Conservation (phyloP, 2,113 vertebrate genomes). For the Microcebus murinus region DNA sequence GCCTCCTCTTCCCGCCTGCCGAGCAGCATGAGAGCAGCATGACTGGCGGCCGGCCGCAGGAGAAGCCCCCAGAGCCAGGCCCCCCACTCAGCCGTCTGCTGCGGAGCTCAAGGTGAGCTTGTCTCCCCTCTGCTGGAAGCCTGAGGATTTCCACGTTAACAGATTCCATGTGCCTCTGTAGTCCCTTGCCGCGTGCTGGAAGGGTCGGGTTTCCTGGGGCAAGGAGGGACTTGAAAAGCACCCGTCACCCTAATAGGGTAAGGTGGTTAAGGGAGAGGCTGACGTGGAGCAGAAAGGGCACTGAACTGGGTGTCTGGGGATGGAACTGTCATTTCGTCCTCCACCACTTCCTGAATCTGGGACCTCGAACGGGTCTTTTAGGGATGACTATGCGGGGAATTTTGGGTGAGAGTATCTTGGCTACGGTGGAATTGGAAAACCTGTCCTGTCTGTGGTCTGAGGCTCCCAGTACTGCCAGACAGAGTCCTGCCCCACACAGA, state of each 20-base stretch:
- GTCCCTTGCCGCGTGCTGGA: not conserved
- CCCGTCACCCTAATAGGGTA: not conserved
- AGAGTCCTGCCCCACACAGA: not conserved
- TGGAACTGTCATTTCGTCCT: not conserved
- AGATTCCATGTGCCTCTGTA: not conserved
- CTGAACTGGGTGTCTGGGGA: not conserved
- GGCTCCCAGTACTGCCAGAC: not conserved
- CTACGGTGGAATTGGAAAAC: not conserved
- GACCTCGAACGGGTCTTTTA: not conserved
- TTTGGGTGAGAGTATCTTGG: not conserved
- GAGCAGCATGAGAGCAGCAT: conserved; percentile 80
- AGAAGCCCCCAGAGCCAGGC: conserved; percentile 74
- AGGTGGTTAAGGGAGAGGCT: not conserved
- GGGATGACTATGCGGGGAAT: not conserved
- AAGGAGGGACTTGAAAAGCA: not conserved
- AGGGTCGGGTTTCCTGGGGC: not conserved
- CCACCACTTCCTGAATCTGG: not conserved
- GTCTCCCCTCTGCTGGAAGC: not conserved
- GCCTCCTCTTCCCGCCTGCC: conserved; percentile 65
- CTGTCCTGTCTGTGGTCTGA: too few relatives aligned
- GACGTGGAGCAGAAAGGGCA: not conserved
- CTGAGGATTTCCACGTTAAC: not conserved
- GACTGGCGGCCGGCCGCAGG: conserved; percentile 71
- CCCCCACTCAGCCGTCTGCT: conserved; percentile 58
- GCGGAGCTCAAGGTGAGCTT: conserved; percentile 68